Conservation (phyloP, 2,888 invertebrate species). For the Macaria notata region DNA sequence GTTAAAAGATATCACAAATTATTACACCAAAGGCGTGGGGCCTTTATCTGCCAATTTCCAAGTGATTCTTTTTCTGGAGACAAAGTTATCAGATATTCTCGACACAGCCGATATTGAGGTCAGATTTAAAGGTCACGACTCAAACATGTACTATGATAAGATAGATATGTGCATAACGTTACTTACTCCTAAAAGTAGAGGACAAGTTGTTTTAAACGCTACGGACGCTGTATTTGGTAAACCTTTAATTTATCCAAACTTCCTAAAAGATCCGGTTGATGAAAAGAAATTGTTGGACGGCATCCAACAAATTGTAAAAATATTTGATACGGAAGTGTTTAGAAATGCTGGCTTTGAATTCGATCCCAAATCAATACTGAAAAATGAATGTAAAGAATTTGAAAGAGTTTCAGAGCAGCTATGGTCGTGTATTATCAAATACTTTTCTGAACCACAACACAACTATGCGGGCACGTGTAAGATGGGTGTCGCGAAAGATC, state of each 20-base stretch:
- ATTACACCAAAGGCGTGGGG: slow-evolving; percentile 66
- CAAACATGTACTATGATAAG: slow-evolving; percentile 74
- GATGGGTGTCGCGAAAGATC: slow-evolving; percentile 67
- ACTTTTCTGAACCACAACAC: slow-evolving; percentile 70
- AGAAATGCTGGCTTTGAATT: slow-evolving; percentile 65
- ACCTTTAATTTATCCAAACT: slow-evolving; percentile 73
- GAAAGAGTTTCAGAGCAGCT: slow-evolving; percentile 68
- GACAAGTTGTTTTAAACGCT: slow-evolving; percentile 67
- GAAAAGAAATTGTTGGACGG: slow-evolving; percentile 69
- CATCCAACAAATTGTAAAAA: slow-evolving; percentile 64
- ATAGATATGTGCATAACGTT: slow-evolving; percentile 70
- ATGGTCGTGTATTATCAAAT: slow-evolving; percentile 73
- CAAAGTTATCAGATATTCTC: slow-evolving; percentile 62
- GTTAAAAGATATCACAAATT: slow-evolving; percentile 67
- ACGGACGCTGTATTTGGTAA: slow-evolving; percentile 64
- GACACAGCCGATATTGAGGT: slow-evolving; percentile 72
- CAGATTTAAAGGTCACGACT: slow-evolving; percentile 70
- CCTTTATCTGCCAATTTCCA: slow-evolving; percentile 75
- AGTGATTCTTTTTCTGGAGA: slow-evolving; percentile 69
- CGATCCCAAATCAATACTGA: slow-evolving; percentile 64
- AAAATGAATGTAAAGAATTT: slow-evolving; percentile 67
- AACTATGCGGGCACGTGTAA: slow-evolving; percentile 76
- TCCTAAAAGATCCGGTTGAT: slow-evolving; percentile 62
- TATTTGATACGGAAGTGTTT: slow-evolving; percentile 75
- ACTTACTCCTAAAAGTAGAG: slow-evolving; percentile 72